These are phyloP conservation scores for Troilus luridus DNA, from an alignment of 2,888 invertebrate species.

Conservation along the genomic window DNA sequence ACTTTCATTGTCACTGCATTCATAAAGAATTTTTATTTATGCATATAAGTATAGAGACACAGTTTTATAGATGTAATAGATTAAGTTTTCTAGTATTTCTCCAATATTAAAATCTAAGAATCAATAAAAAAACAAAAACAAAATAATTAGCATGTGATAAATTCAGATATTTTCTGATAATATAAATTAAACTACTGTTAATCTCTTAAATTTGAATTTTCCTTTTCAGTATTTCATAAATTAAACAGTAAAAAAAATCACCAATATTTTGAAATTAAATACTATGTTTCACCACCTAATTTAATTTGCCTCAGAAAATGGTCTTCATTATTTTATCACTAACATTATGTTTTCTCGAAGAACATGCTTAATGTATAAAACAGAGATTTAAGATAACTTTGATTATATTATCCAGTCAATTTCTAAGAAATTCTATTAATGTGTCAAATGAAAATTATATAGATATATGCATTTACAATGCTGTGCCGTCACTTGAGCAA, in stretches of 20 bases:
- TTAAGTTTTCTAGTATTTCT: not conserved
- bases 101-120: not conserved
- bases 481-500: not conserved
- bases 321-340: not conserved
- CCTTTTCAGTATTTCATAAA: not conserved
- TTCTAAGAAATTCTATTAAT: not conserved
- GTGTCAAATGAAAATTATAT: not conserved
- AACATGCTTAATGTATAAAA: not conserved
- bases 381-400: not conserved
- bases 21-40: slow-evolving; percentile 50
- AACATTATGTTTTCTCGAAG: not conserved
- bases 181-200: not conserved
- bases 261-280: not conserved
- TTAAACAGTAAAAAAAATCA: not conserved
- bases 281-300: not conserved
- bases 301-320: not conserved
- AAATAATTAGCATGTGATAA: not conserved
- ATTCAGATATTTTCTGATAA: not conserved
- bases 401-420: not conserved
- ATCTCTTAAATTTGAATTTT: not conserved
- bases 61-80: not conserved
- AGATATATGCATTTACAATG: not conserved
- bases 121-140: not conserved
- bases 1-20: slow-evolving; percentile 35
- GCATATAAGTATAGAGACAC: not conserved